Evolutionary conservation across 1,140 invertebrate species (phyloP), one percentile per base, ranked within the genome.

Genomic region (Ridgeia piscesae): DNA sequence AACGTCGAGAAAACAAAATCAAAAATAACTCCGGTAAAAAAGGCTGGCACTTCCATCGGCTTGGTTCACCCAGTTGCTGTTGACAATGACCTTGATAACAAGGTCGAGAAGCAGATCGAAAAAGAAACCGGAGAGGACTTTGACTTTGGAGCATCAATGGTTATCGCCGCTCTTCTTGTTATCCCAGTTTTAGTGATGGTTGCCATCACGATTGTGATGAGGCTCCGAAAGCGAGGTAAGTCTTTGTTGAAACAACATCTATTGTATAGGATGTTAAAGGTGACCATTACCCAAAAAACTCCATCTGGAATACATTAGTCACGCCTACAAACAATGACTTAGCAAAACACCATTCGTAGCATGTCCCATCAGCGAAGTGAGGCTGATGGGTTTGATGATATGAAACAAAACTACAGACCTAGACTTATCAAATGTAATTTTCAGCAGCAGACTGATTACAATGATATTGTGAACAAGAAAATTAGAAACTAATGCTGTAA

Each of bases 61-160:
- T 77, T 77, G 58, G 58, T 77, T 77, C 48, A 92, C 34, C 92
- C 48, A 6, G 35, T 33, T 33, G n/a, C 34, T n/a, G 97, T 27
- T 98, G 98, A 96, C 98, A 98, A 92, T 97, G 97, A 42, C 33
- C 88, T 35, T 9, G 88, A 89, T n/a, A 35, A n/a, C n/a, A 35
- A 35, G 27, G 88, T 9, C 27, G 92, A 92, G 11, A 34, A 11
- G 6, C 34, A 33, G 17, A 91, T 92, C 21, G 89, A 91, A 9
- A 91, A 33, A 35, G 92, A 34, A 48, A 58, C 88, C 8, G 92
- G 33, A 9, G 92, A 92, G 88, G 92, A 14, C 33, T 34, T 89
- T 35, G 91, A 91, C 91, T 92, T 92, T 91, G 92, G 92, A n/a
- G 92, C 89, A 21, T 92, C 92, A 4, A 42, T 92, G 35, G 90